Evolutionary conservation across 2,888 invertebrate species (phyloP).

Genomic region (Lithodes maja): DNA sequence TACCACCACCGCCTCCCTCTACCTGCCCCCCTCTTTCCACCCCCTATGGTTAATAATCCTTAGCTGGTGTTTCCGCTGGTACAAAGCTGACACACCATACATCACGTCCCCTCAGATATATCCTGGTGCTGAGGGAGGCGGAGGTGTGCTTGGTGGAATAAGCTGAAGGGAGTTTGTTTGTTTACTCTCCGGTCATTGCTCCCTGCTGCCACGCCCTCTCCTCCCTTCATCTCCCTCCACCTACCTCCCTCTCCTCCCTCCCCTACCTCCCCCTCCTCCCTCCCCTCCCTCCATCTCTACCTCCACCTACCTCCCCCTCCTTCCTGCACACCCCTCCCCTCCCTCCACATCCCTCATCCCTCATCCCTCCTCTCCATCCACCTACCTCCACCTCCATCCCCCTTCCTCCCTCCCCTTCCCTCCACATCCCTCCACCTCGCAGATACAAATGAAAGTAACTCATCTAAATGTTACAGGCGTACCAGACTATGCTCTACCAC

Average conservation of each 20-base stretch:
- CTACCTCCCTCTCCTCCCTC: neutral
- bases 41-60: neutral
- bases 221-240: neutral
- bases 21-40: neutral
- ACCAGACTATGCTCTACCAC: slow-evolving; percentile 8
- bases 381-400: neutral
- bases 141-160: neutral
- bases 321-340: neutral
- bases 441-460: slow-evolving; percentile 40
- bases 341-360: slow-evolving; percentile 6
- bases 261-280: neutral
- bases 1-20: neutral
- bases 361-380: neutral
- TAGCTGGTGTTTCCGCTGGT: too few relatives aligned
- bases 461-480: slow-evolving; percentile 34
- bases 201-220: slow-evolving; percentile 8
- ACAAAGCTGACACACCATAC: neutral
- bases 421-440: neutral
- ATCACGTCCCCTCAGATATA: neutral
- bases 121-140: neutral
- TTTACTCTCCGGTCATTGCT: slow-evolving; percentile 30
- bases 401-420: neutral
- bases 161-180: neutral
- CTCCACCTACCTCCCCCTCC: neutral
- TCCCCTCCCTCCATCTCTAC: neutral